phyloP scores from a whole-genome alignment of 2,797 vertebrate species.

The Distichodus sexfasciatus region DNA sequence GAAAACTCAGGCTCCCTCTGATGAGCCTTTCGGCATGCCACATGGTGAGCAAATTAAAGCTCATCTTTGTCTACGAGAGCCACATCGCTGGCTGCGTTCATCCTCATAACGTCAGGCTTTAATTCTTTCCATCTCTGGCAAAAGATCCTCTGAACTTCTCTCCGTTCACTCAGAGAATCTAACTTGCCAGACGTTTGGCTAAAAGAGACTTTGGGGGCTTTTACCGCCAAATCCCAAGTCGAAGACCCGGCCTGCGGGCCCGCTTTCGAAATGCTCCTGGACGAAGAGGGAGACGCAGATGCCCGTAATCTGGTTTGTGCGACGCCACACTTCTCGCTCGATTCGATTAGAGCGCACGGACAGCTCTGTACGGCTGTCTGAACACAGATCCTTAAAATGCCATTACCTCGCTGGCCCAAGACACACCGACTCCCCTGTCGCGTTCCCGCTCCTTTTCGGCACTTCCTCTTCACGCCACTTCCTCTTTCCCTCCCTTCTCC shows the following conservation, averaged over 20 bases:
- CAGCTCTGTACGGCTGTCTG: conserved; percentile 7
- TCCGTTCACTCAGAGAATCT: no score
- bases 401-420: conserved; percentile 19
- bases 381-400: neutral
- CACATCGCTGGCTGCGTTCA: no score
- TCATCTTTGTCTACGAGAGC: neutral
- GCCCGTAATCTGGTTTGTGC: conserved; percentile 50
- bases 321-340: conserved; percentile 18
- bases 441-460: neutral
- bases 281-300: neutral
- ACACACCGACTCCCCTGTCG: conserved; percentile 39
- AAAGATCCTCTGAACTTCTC: no score
- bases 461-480: conserved; percentile 34
- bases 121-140: no score
- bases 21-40: neutral
- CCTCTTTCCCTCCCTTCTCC: neutral
- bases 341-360: conserved; percentile 48
- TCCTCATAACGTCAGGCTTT: no score
- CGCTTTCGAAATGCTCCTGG: neutral
- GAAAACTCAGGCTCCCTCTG: neutral
- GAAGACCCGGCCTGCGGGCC: neutral
- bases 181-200: no score
- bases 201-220: no score
- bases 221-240: neutral
- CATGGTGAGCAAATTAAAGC: neutral